Base-by-base conservation (phyloP, 1,140 invertebrate species). In the Spodoptera litura region DNA sequence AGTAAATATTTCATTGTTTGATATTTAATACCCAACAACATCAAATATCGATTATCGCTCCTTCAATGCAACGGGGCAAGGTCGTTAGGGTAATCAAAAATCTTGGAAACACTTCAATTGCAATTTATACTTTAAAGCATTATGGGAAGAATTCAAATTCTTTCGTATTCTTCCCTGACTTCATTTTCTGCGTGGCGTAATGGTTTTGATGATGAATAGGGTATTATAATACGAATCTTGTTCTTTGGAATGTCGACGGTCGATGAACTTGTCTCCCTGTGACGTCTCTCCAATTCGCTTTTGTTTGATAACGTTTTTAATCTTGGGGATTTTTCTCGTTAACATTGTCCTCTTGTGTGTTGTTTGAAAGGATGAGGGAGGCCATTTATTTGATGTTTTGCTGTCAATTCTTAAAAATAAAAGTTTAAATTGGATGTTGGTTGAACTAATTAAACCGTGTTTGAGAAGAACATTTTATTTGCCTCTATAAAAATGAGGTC, bases 11-110 rank as follows among this genome's bases (percentile, higher is more conserved):
- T 73, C 51, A 59, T 61, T 73, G 71, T 73, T 61, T 27, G 38
- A 38, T 73, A 49, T 64, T 73, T 44, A 77, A 56, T 66, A 77
- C 38, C 9, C 76, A 78, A 72, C 78, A 76, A 70, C 75, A 83
- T 84, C 80, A 85, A 83, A 85, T 80, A 85, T 85, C 80, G 81
- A 85, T 83, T 81, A 85, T 77, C 74, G 81, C 75, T 78, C 76
- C 58, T 74, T 79, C 74, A 55, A 51, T 78, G 78, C 75, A 74
- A 51, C 61, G 56, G 25, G 51, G 71, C 83, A 83, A 85, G 80
- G 84, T 83, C 82, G 73, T 79, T 79, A 76, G 75, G 58, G 76
- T 73, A 81, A 83, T 73, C 71, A 59, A 73, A 73, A 59, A 73
- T 25, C 11, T 49, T 73, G 20, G 20, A 49, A 15, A 51, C 27